Percentiles rank a stretch among this genome's conserved stretches.
phyloP scores from a whole-genome alignment of 2,113 vertebrate genomes.

The Alosa alosa region DNA sequence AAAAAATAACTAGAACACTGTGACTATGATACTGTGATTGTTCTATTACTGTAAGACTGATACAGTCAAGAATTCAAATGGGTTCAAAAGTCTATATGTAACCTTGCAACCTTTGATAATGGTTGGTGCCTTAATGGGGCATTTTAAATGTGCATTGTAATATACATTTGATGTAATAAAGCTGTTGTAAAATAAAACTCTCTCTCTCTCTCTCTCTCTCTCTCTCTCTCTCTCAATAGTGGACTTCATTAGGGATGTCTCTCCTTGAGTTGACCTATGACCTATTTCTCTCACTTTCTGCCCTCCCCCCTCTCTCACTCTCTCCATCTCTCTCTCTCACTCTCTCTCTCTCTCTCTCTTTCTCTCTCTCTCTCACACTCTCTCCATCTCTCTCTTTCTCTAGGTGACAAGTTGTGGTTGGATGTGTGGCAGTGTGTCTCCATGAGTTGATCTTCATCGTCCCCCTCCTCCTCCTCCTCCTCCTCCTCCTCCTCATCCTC shows the following conservation, averaged over 20 bases:
- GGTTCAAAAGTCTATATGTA: too few species aligned
- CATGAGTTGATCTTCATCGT: not conserved
- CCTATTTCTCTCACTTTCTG: not conserved
- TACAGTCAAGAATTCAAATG: too few species aligned
- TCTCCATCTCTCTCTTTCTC: not conserved
- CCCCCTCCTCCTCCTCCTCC: not conserved
- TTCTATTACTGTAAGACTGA: too few species aligned
- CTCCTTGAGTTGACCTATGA: not conserved
- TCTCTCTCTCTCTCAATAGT: not conserved
- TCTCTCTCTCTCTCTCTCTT: not conserved
- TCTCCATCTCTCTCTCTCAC: not conserved
- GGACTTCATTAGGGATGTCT: not conserved
- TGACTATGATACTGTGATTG: too few species aligned
- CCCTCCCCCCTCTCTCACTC: not conserved
- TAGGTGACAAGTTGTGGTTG: constrained; percentile 31
- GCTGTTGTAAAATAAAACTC: too few species aligned
- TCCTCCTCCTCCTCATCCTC: not conserved
- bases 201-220: not conserved
- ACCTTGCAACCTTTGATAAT: too few species aligned
- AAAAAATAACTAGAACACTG: too few species aligned
- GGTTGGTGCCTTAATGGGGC: too few species aligned
- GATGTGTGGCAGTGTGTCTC: constrained; percentile 8
- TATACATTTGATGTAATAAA: too few species aligned
- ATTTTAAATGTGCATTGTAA: too few species aligned
- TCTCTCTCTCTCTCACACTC: not conserved